phyloP scores from a whole-genome alignment of 2,113 vertebrate species.

The Dasypus novemcinctus region DNA sequence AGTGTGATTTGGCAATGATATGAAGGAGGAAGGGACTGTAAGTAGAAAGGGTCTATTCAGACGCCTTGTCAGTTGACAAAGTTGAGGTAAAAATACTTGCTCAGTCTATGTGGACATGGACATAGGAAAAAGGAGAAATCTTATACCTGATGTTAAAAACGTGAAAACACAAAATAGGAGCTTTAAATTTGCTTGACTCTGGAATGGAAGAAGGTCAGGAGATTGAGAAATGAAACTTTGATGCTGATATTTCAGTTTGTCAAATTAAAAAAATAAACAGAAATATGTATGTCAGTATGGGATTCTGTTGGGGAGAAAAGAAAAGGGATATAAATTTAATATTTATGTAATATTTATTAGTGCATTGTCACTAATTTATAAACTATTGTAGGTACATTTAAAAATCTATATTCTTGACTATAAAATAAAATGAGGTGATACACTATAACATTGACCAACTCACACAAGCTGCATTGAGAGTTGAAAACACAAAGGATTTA shows the following conservation, averaged over 20 bases:
- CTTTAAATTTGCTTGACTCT: not conserved
- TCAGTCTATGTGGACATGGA: not conserved
- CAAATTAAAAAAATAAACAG: not conserved
- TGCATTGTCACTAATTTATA: not conserved
- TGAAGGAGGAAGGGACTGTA: not conserved
- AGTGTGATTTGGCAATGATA: not conserved
- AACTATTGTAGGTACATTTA: not conserved
- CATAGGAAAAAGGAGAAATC: not conserved
- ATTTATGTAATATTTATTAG: not conserved
- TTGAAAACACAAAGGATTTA: not conserved
- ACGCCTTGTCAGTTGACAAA: not conserved
- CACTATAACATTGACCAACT: not conserved
- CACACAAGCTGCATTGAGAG: not conserved
- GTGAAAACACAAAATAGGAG: not conserved
- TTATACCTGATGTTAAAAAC: not conserved
- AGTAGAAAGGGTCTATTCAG: not conserved
- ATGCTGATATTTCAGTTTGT: slow-evolving; percentile 4
- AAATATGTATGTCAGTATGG: not conserved
- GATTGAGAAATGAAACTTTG: not conserved
- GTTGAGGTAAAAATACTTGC: not conserved
- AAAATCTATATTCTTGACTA: not conserved
- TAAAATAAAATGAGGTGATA: not conserved
- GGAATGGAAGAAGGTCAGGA: not conserved
- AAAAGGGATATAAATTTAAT: not conserved
- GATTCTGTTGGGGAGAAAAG: not conserved